A percentile compares a stretch with the other conserved stretches of the same genome.
Evolutionary conservation across 2,113 vertebrate genomes (phyloP).

Genomic region (Egretta garzetta): DNA sequence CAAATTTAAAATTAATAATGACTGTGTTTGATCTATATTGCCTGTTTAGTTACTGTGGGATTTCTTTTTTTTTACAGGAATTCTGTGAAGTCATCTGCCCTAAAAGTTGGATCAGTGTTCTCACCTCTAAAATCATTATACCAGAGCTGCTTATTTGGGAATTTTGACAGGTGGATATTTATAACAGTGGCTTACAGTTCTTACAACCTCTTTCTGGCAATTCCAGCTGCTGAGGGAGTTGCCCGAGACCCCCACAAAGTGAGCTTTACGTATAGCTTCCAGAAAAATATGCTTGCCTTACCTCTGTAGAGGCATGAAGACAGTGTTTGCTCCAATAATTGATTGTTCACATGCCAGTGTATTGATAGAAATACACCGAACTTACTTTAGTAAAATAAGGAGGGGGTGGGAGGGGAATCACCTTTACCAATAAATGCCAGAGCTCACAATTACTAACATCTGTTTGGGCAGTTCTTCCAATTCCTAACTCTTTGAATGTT

Average conservation of each 20-base stretch:
- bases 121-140: not conserved
- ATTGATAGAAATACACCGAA: not conserved
- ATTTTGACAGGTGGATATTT: not conserved
- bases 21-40: not conserved
- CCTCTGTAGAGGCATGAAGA: not conserved
- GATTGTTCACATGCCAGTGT: not conserved
- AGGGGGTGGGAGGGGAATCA: not conserved
- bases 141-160: not conserved
- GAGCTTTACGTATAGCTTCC: not conserved
- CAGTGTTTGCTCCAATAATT: not conserved
- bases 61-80: not conserved
- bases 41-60: not conserved
- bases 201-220: not conserved
- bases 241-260: not conserved
- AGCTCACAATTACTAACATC: not conserved
- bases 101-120: not conserved
- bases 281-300: not conserved
- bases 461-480: not conserved
- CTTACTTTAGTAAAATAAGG: not conserved
- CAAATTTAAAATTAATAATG: slow-evolving; percentile 7
- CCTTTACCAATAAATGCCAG: not conserved
- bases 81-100: not conserved
- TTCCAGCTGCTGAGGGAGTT: not conserved
- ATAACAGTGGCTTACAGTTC: not conserved
- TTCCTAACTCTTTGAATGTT: not conserved